phyloP scores from a whole-genome alignment of 2,113 vertebrate species.

The Misgurnus mizolepis region DNA sequence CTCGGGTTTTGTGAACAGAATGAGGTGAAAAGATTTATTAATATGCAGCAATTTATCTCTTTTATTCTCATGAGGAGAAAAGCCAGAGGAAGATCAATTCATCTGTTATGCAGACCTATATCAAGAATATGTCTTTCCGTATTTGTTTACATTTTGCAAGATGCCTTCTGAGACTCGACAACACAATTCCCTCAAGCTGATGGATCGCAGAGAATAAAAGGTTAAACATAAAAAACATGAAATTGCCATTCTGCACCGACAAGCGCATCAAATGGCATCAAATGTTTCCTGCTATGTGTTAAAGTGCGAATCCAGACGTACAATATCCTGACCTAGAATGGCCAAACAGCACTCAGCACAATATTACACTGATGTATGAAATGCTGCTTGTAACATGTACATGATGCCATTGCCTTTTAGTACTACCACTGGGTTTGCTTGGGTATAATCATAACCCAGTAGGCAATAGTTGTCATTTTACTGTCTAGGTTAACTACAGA shows the following conservation, averaged over 20 bases:
- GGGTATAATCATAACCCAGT: no score
- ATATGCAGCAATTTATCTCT: constrained; percentile 6
- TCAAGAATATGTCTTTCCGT: background rate
- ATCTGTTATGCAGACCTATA: constrained; percentile 4
- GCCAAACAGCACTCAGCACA: background rate
- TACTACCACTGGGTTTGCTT: no score
- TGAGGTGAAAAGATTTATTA: constrained; percentile 25
- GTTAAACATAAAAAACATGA: constrained; percentile 34
- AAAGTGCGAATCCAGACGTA: background rate
- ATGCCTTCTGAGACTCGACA: background rate
- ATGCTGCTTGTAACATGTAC: background rate
- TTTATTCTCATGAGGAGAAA: constrained; percentile 24
- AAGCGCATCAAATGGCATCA: background rate
- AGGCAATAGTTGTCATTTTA: no score
- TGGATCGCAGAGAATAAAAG: constrained; percentile 4
- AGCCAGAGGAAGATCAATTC: background rate
- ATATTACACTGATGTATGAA: background rate
- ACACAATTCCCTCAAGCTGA: constrained; percentile 12
- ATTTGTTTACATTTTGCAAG: background rate
- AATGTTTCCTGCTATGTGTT: background rate
- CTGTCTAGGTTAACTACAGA: no score
- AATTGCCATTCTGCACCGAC: constrained; percentile 24
- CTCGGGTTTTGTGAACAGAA: constrained; percentile 12
- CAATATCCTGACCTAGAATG: constrained; percentile 10
- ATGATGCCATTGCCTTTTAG: background rate